A percentile compares a stretch with the other conserved stretches of the same genome.
Conservation (phyloP, 1,140 invertebrate genomes). For the Epicauta chinensis region DNA sequence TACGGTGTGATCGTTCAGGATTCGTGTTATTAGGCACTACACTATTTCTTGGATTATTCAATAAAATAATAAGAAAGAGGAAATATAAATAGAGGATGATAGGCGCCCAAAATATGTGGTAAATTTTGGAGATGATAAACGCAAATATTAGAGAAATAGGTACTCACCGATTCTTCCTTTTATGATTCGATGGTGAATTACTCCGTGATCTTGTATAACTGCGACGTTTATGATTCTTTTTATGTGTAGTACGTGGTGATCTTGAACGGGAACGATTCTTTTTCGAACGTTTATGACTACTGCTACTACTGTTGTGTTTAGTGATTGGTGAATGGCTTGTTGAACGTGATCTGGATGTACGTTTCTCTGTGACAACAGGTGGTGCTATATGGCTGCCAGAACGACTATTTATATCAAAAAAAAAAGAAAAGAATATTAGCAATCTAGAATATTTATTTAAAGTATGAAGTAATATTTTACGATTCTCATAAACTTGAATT, state of each 20-base stretch:
- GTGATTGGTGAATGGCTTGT: constrained; percentile 41
- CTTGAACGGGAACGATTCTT: constrained; percentile 47
- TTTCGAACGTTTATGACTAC: constrained; percentile 40
- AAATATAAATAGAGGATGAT: too few relatives aligned
- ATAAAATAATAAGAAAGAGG: too few relatives aligned
- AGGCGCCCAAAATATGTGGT: too few relatives aligned
- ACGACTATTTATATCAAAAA: constrained; percentile 24
- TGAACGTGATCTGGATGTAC: constrained; percentile 43
- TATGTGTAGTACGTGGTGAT: constrained; percentile 41
- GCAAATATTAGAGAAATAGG: too few relatives aligned
- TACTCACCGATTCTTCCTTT: constrained; percentile 25
- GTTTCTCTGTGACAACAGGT: constrained; percentile 35
- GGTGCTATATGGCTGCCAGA: constrained; percentile 44
- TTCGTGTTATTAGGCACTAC: not conserved
- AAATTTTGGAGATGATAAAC: too few relatives aligned
- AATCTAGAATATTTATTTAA: not conserved
- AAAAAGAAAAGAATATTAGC: constrained; percentile 17
- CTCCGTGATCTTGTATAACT: constrained; percentile 50
- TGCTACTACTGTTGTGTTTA: constrained; percentile 39
- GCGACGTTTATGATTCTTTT: constrained; percentile 48
- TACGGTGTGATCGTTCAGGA: too few relatives aligned
- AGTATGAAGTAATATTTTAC: too few relatives aligned
- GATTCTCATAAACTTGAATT: too few relatives aligned
- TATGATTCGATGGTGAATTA: constrained; percentile 33
- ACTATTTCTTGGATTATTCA: not conserved